phyloP scores from a whole-genome alignment of 2,888 invertebrate genomes.

The Empis stercorea region DNA sequence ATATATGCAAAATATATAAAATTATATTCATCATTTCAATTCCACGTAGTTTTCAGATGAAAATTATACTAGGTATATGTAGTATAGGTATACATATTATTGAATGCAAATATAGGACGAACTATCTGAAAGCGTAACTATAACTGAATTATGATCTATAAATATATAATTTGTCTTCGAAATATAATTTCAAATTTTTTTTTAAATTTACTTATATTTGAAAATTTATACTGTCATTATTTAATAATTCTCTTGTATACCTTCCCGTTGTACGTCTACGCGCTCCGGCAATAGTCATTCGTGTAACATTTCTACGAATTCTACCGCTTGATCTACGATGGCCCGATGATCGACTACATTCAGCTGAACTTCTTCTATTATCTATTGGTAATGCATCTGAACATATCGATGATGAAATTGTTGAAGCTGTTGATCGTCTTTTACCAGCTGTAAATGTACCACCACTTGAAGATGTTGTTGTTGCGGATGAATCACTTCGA shows the following conservation, averaged over 20 bases:
- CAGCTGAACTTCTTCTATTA: constrained; percentile 32
- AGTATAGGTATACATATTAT: too few relatives aligned
- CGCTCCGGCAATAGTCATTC: constrained; percentile 34
- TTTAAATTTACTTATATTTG: too few relatives aligned
- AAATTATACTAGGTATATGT: too few relatives aligned
- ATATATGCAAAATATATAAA: too few relatives aligned
- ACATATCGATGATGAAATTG: constrained; percentile 33
- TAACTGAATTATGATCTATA: too few relatives aligned
- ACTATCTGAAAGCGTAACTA: too few relatives aligned
- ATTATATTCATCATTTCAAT: too few relatives aligned
- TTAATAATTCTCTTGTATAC: constrained; percentile 17
- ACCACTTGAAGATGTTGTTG: constrained; percentile 31
- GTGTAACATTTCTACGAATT: constrained; percentile 29
- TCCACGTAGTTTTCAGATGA: too few relatives aligned
- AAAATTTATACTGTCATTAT: too few relatives aligned
- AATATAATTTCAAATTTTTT: too few relatives aligned
- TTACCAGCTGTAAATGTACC: constrained; percentile 32
- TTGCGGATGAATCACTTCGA: constrained; percentile 35
- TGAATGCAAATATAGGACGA: too few relatives aligned
- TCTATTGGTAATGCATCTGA: constrained; percentile 31
- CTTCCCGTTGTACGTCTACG: constrained; percentile 36
- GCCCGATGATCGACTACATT: constrained; percentile 25
- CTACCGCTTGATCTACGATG: constrained; percentile 33
- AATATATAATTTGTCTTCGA: too few relatives aligned
- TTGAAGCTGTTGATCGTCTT: constrained; percentile 33